Percentiles rank a stretch among this genome's conserved stretches.
phyloP scores from a whole-genome alignment of 2,888 invertebrate genomes.

The Halocaridina rubra region DNA sequence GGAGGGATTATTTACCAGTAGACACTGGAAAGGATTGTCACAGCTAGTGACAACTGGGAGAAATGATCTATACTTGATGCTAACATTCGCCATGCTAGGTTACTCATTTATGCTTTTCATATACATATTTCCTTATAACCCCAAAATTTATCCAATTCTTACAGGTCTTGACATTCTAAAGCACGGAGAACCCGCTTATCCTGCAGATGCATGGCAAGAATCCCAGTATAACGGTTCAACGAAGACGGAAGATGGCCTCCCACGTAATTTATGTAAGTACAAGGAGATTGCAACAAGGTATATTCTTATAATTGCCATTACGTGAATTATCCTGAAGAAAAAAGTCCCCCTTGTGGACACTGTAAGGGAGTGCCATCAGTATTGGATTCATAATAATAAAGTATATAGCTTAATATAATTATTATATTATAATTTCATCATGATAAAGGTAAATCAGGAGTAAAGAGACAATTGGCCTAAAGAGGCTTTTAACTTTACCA shows the following conservation, averaged over 20 bases:
- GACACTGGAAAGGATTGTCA: too few species aligned
- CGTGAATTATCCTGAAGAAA: not conserved
- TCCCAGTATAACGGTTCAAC: constrained; percentile 51
- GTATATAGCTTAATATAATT: too few species aligned
- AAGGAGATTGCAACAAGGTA: not conserved
- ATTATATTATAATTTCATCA: too few species aligned
- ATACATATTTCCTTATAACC: too few species aligned
- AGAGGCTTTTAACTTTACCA: not conserved
- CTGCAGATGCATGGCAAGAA: constrained; percentile 67
- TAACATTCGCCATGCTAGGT: too few species aligned
- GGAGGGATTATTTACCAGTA: too few species aligned
- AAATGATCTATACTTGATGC: too few species aligned
- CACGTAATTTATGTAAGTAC: not conserved
- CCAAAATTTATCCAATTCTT: not conserved
- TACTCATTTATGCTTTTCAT: too few species aligned
- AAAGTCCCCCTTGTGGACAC: not conserved
- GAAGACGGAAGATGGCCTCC: not conserved
- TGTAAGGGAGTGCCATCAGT: not conserved
- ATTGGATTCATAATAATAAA: too few species aligned
- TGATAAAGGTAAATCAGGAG: too few species aligned
- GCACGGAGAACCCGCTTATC: constrained; percentile 71
- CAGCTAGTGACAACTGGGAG: too few species aligned
- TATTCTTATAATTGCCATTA: not conserved
- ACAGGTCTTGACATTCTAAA: constrained; percentile 70
- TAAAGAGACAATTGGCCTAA: too few species aligned